Evolutionary conservation across 2,797 vertebrate species (phyloP), one percentile per base, ranked within the genome.

Genomic region (Echiichthys vipera): DNA sequence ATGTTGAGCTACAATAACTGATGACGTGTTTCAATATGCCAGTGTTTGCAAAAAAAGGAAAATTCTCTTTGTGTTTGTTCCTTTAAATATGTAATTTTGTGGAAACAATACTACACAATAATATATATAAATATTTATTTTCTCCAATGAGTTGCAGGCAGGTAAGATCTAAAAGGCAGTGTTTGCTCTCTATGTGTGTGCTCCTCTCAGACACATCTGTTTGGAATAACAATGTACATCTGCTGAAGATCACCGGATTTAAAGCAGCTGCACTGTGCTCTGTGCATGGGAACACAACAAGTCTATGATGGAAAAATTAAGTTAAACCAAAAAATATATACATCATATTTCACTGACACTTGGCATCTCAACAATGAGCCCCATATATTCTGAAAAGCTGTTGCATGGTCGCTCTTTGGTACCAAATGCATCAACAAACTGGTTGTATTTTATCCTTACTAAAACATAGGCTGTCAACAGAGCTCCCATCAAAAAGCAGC

Each of bases 131-230:
- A n/a, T n/a, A n/a, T n/a, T n/a, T n/a, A n/a, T n/a, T n/a, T n/a
- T n/a, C n/a, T n/a, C n/a, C n/a, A n/a, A n/a, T 73, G 65, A 74
- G 58, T 40, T 63, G 32, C 65, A 76, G 70, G 74, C 73, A 86
- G 78, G 72, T 85, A 70, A 69, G 80, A 85, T 80, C 68, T 75
- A 73, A 88, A 89, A 74, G 64, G 62, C 42, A 53, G 47, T 80
- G 69, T 78, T 42, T 71, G 54, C 62, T 77, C 50, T 77, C 67
- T 56, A 27, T 84, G 69, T 76, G 81, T 83, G 71, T 78, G 91
- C 91, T 95, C 94, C 93, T 95, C 93, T 92, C 92, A 93, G 90
- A 84, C 93, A 93, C 92, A 94, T 94, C 92, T 94, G 94, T 95
- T 95, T 91, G 91, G 92, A 88, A 92, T 95, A 90, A 93, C 91